phyloP scores from a whole-genome alignment of 1,140 invertebrate genomes.

The Orussus abietinus region DNA sequence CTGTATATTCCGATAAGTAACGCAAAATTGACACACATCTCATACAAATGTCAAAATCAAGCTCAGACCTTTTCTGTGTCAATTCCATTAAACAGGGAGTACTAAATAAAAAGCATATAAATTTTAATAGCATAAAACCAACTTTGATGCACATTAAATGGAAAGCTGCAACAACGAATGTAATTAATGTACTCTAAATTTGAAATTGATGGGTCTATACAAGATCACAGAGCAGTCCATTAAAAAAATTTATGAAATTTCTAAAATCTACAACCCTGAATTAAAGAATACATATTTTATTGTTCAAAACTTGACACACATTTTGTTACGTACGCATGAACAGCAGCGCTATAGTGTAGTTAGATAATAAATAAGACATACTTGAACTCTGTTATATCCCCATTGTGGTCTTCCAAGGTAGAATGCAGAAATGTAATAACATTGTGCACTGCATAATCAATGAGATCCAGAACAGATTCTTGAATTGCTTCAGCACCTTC shows the following conservation, averaged over 20 bases:
- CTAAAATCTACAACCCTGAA: no score
- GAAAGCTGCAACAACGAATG: constrained; percentile 3
- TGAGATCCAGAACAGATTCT: constrained; percentile 66
- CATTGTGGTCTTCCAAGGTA: constrained; percentile 40
- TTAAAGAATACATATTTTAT: neutral
- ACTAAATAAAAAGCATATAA: constrained; percentile 27
- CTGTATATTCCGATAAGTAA: constrained; percentile 55
- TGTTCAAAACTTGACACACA: no score
- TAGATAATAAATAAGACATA: no score
- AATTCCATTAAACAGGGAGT: constrained; percentile 57
- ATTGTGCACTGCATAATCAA: constrained; percentile 67
- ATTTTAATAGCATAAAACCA: constrained; percentile 7
- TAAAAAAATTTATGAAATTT: no score
- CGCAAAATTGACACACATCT: constrained; percentile 67
- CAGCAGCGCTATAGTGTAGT: no score
- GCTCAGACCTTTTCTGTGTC: constrained; percentile 59
- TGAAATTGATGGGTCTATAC: no score
- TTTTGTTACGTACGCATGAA: no score
- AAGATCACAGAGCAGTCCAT: no score
- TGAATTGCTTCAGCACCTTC: constrained; percentile 66
- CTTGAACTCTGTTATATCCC: constrained; percentile 24
- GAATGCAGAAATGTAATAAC: constrained; percentile 55
- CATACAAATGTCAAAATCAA: constrained; percentile 69
- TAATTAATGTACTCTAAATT: constrained; percentile 5
- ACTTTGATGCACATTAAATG: constrained; percentile 9